Percentiles rank a stretch among this genome's conserved stretches.
Evolutionary conservation across 2,113 vertebrate species (phyloP).

Genomic region (Climacteris rufus): DNA sequence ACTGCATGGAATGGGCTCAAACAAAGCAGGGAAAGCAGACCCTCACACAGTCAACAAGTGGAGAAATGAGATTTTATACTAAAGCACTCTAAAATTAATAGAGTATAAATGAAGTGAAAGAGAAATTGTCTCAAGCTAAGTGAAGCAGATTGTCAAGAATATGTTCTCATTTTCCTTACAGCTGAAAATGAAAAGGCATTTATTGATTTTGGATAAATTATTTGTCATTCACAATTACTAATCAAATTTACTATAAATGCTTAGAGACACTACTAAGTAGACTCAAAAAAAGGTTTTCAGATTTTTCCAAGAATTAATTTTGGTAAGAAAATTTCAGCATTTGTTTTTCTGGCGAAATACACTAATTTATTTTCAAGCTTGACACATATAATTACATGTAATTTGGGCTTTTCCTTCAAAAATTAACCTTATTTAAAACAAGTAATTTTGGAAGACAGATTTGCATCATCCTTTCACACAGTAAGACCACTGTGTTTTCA

Average conservation of each 20-base stretch:
- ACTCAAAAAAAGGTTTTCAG: neutral
- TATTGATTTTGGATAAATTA: neutral
- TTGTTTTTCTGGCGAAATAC: neutral
- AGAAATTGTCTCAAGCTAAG: neutral
- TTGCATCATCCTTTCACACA: neutral
- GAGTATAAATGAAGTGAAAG: neutral
- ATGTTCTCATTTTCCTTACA: neutral
- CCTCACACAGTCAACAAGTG: neutral
- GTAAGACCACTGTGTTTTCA: neutral
- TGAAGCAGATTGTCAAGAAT: neutral
- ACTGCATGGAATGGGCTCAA: neutral
- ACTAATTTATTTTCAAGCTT: neutral
- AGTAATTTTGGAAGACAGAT: neutral
- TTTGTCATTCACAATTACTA: neutral
- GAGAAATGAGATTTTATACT: neutral
- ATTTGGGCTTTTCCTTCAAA: neutral
- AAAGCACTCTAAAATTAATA: neutral
- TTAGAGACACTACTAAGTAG: neutral
- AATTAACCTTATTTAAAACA: neutral
- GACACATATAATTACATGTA: neutral
- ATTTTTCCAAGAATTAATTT: neutral
- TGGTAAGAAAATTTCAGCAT: neutral
- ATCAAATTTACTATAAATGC: neutral
- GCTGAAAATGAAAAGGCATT: neutral
- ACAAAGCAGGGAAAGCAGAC: neutral